Base-by-base conservation (phyloP, 2,888 invertebrate genomes). In the Syrista parreyssii region DNA sequence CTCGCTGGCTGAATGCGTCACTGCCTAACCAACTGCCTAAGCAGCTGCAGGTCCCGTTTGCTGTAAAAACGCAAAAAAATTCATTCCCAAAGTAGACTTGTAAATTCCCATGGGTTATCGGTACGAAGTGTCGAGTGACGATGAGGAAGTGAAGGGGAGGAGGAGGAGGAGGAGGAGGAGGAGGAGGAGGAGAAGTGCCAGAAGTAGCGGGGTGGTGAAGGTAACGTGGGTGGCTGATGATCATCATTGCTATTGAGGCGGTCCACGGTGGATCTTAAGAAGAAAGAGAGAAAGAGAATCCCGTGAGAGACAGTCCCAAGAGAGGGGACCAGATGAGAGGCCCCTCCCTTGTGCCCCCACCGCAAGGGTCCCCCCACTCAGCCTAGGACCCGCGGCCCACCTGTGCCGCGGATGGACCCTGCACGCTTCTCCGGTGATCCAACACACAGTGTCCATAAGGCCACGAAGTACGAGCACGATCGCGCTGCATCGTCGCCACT, bases 341-440 rank as follows among this genome's bases (percentile, higher is more conserved):
- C 71, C 84, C 84, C 86, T 82, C 83, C 82, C 81, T 76, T 78
- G 72, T 75, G 55, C 76, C 86, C 83, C 77, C 77, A 83, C 85
- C 82, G 55, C 78, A 68, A 40, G 32, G 71, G 71, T 40, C 68
- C 40, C 55, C 75, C 40, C 35, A 36, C 40, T 32, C 68, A 76
- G 79, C 73, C 75, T 80, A 82, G 83, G 83, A 82, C 82, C 84
- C 83, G 80, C 83, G 82, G 84, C 86, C 88, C 89, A 89, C 89
- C 89, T 89, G 89, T 88, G 85, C 87, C 82, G 82, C 83, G 85
- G 86, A 87, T 88, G 88, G 88, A 88, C 84, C 85, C 85, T 86
- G 86, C 88, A 88, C 84, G 87, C 86, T 88, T 85, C 85, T 85
- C 85, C 82, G 86, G 82, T 83, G 85, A 86, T 87, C 84, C 78